phyloP scores from a whole-genome alignment of 2,888 invertebrate species.

The Drosophila borborema region DNA sequence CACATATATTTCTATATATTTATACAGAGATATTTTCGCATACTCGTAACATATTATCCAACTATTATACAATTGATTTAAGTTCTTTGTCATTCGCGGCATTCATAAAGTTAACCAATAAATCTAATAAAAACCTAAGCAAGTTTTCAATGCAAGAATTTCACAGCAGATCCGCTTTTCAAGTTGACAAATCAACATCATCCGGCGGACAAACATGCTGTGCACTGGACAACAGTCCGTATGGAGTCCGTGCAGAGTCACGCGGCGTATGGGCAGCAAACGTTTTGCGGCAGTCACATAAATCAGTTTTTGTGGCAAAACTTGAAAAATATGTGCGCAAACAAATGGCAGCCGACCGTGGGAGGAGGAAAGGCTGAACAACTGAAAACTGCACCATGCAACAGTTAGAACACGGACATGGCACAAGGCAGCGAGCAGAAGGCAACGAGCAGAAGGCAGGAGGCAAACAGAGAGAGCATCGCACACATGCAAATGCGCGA shows the following conservation, averaged over 20 bases:
- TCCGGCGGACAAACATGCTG: constrained; percentile 70
- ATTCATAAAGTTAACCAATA: constrained; percentile 46
- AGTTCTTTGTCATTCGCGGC: constrained; percentile 5
- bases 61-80: constrained; percentile 12
- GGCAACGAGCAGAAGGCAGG: constrained; percentile 6
- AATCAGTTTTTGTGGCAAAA: constrained; percentile 80
- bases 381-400: constrained; percentile 63
- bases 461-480: constrained; percentile 11
- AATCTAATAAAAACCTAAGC: constrained; percentile 58
- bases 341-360: constrained; percentile 68
- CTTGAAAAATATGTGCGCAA: constrained; percentile 79
- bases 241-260: background rate
- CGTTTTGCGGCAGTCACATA: constrained; percentile 69
- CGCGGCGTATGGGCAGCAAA: constrained; percentile 40
- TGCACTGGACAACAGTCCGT: constrained; percentile 34
- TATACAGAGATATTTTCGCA: background rate
- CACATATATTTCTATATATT: background rate
- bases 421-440: background rate
- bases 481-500: constrained; percentile 64
- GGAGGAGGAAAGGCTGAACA: constrained; percentile 28
- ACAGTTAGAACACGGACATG: constrained; percentile 65
- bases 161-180: constrained; percentile 75
- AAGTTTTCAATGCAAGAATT: constrained; percentile 68
- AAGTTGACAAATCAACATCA: constrained; percentile 82
- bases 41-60: constrained; percentile 9